Evolutionary conservation across 2,888 invertebrate genomes (phyloP).

Genomic region (Zelleria hepariella): DNA sequence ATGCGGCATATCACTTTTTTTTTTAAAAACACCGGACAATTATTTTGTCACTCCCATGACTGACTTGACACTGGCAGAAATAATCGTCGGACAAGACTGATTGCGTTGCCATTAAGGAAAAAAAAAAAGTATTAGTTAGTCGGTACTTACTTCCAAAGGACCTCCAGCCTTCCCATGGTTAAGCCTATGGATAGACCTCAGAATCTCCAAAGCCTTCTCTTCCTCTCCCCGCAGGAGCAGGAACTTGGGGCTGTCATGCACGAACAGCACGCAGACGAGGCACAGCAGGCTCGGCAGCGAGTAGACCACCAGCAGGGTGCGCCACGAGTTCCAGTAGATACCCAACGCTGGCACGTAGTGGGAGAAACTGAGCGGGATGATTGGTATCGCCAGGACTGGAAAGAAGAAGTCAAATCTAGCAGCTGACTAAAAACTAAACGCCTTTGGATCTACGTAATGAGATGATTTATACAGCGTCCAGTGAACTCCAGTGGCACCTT

Average conservation of each 20-base stretch:
- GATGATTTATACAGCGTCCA: too few species aligned
- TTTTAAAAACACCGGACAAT: too few species aligned
- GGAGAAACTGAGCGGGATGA: constrained; percentile 71
- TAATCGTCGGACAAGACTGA: too few species aligned
- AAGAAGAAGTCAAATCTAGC: too few species aligned
- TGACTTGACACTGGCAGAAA: too few species aligned
- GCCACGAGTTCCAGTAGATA: constrained; percentile 79
- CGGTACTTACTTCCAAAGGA: constrained; percentile 37
- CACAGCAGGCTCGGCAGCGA: constrained; percentile 75
- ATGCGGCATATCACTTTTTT: too few species aligned
- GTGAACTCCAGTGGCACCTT: too few species aligned
- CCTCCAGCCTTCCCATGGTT: constrained; percentile 29
- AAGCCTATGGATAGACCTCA: constrained; percentile 36
- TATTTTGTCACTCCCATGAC: too few species aligned
- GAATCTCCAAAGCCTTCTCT: constrained; percentile 62
- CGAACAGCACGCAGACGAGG: constrained; percentile 62
- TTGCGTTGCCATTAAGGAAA: too few species aligned
- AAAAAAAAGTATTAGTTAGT: too few species aligned
- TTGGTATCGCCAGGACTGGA: constrained; percentile 74
- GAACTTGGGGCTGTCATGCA: constrained; percentile 86
- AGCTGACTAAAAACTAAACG: too few species aligned
- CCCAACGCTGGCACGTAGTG: constrained; percentile 42
- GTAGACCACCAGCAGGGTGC: constrained; percentile 77
- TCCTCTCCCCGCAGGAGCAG: constrained; percentile 71
- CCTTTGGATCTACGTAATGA: too few species aligned